Evolutionary conservation across 2,888 invertebrate species (phyloP).

Genomic region (Drosophila anceps): DNA sequence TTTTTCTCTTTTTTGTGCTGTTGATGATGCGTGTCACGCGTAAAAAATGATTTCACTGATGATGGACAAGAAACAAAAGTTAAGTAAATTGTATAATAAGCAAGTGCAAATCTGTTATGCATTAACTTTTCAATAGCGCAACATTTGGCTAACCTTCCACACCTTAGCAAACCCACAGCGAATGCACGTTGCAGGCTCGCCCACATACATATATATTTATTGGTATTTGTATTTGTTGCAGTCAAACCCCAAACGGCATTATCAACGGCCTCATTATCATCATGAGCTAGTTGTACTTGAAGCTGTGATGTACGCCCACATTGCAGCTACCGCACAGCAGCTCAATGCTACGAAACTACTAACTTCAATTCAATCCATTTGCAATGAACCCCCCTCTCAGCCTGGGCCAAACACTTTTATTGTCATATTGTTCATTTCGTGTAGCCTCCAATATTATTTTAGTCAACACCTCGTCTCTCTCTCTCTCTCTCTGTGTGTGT

Average conservation of each 20-base stretch:
- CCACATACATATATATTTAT: constrained; percentile 20
- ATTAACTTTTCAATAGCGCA: constrained; percentile 19
- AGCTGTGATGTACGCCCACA: constrained; percentile 46
- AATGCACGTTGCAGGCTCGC: constrained; percentile 23
- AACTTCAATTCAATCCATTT: constrained; percentile 24
- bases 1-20: too few species aligned
- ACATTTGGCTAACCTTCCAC: constrained; percentile 40
- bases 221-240: constrained; percentile 11
- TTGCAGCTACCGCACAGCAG: background rate
- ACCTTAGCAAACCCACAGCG: constrained; percentile 37
- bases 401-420: constrained; percentile 35
- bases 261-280: constrained; percentile 29
- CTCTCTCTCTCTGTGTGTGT: constrained; percentile 28
- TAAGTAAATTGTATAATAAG: constrained; percentile 65
- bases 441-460: constrained; percentile 81
- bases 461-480: constrained; percentile 70
- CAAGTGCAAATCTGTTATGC: constrained; percentile 22
- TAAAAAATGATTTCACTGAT: constrained; percentile 74
- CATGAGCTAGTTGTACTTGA: constrained; percentile 71
- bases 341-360: background rate
- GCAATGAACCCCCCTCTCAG: constrained; percentile 25
- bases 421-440: constrained; percentile 40
- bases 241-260: constrained; percentile 25
- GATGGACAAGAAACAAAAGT: constrained; percentile 31
- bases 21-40: constrained; percentile 70